These are phyloP conservation scores for Agriopis leucophaearia DNA, from an alignment of 2,888 invertebrate genomes.

Conservation along the genomic window DNA sequence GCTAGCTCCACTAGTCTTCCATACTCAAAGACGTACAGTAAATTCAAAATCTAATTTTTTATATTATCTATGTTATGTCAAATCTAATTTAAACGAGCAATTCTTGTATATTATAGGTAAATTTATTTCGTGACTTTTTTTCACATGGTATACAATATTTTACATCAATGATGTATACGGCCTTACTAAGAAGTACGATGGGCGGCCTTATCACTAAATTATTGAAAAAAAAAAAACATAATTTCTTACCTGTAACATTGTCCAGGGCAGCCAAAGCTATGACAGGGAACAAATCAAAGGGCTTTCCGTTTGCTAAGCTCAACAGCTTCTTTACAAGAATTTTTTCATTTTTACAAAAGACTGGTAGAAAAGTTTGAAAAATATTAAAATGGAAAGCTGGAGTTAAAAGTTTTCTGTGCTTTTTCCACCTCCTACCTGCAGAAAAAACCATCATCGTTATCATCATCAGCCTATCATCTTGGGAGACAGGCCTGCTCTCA, in stretches of 20 bases:
- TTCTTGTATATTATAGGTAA: no score
- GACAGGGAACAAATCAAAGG: constrained; percentile 87
- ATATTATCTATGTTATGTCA: no score
- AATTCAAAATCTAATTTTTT: no score
- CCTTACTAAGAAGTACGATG: no score
- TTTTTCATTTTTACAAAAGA: constrained; percentile 88
- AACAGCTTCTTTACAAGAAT: constrained; percentile 86
- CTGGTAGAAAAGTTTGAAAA: constrained; percentile 89
- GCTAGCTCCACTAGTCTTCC: no score
- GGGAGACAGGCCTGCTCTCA: no score
- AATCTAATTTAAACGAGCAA: no score
- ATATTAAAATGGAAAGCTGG: constrained; percentile 94
- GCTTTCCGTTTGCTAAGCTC: constrained; percentile 65
- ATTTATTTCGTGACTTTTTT: no score
- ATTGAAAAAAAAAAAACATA: background rate
- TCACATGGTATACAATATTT: no score
- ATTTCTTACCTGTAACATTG: constrained; percentile 60
- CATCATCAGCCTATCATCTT: no score
- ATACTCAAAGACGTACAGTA: no score
- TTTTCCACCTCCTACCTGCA: constrained; percentile 86
- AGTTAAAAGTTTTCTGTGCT: constrained; percentile 90
- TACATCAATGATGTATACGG: no score
- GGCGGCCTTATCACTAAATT: background rate
- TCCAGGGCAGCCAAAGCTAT: constrained; percentile 85
- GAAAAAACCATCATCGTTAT: constrained; percentile 12